phyloP scores from a whole-genome alignment of 2,888 invertebrate species.

The Brenthis ino region DNA sequence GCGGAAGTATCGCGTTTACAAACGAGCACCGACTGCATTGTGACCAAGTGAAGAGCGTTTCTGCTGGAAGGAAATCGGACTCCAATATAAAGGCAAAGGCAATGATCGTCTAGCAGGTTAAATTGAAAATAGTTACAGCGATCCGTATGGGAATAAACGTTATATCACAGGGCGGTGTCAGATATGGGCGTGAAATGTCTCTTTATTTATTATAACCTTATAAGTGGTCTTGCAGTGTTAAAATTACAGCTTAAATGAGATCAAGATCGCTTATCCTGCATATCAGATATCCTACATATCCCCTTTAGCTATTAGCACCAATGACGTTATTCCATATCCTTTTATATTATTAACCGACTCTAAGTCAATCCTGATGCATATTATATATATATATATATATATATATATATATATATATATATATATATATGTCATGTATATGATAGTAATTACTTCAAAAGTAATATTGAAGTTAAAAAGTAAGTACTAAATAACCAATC shows the following conservation, averaged over 20 bases:
- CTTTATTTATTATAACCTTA: conserved; percentile 30
- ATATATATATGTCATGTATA: no score
- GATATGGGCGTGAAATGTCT: conserved; percentile 32
- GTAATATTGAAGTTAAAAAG: no score
- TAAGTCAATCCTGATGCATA: no score
- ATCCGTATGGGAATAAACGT: conserved; percentile 53
- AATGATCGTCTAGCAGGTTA: conserved; percentile 38
- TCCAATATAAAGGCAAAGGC: conserved; percentile 24
- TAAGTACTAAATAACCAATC: no score
- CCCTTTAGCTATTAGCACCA: not conserved
- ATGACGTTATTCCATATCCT: not conserved
- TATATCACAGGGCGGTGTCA: conserved; percentile 9
- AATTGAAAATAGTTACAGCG: conserved; percentile 61
- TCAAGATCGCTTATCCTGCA: not conserved
- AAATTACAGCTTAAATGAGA: not conserved
- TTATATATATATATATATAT: no score
- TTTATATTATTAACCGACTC: no score
- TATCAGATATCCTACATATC: not conserved
- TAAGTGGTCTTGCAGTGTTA: conserved; percentile 40
- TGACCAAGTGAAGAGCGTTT: conserved; percentile 48
- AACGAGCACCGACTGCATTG: conserved; percentile 77
- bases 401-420: no score
- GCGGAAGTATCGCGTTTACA: conserved; percentile 83
- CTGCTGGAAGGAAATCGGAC: conserved; percentile 26
- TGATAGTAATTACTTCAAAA: no score